These are phyloP conservation scores for Phenganax stokvisi DNA, from an alignment of 92 coral and sea anemone species.

Conservation along the genomic window DNA sequence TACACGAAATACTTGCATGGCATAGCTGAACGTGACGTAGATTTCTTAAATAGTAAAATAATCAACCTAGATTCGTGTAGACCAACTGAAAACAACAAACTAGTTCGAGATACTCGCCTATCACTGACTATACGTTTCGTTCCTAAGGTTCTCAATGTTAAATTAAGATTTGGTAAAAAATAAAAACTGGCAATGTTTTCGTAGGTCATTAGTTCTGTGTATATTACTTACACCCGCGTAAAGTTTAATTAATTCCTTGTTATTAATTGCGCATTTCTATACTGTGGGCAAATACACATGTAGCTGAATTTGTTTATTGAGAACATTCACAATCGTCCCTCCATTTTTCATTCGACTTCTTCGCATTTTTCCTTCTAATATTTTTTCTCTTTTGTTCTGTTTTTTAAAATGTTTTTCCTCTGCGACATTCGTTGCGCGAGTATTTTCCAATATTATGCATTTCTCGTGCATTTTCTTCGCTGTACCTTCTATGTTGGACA, in stretches of 20 bases:
- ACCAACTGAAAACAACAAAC: constrained; percentile 50
- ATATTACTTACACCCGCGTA: neutral
- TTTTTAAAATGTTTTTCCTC: neutral
- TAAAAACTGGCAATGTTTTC: neutral
- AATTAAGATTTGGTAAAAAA: constrained; percentile 61
- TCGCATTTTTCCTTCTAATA: neutral
- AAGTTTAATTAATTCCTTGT: neutral
- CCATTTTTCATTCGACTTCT: neutral
- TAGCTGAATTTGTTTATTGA: constrained; percentile 7
- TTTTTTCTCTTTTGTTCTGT: neutral
- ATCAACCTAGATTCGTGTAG: constrained; percentile 50
- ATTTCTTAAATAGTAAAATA: constrained; percentile 49
- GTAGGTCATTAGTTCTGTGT: neutral
- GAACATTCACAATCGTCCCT: neutral
- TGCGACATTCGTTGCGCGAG: neutral
- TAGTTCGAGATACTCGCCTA: constrained; percentile 60
- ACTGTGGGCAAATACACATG: constrained; percentile 34
- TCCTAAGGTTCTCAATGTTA: constrained; percentile 78
- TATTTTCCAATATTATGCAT: neutral
- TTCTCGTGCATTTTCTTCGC: constrained; percentile 25
- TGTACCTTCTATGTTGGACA: constrained; percentile 25
- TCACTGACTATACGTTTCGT: constrained; percentile 91
- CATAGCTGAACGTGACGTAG: constrained; percentile 60
- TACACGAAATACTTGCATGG: constrained; percentile 83
- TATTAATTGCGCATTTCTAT: constrained; percentile 19